Percentiles rank a stretch among this genome's conserved stretches.
Evolutionary conservation across 2,888 invertebrate species (phyloP).

Genomic region (Scaeva pyrastri): DNA sequence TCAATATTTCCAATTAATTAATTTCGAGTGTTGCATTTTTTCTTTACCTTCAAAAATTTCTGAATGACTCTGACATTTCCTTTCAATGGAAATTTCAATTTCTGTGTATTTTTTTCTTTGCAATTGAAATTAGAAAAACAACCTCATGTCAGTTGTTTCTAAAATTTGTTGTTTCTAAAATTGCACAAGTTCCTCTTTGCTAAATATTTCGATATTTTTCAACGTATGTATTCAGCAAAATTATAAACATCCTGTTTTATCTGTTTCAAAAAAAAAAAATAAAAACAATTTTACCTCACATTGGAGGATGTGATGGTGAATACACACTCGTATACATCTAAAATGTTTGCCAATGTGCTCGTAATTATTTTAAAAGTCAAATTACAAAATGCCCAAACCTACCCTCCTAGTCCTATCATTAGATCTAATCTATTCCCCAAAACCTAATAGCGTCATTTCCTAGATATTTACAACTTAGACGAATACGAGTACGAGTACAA

Average conservation of each 20-base stretch:
- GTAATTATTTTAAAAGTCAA: constrained; percentile 44
- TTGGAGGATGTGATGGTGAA: neutral
- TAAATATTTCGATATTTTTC: neutral
- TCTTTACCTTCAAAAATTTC: too few relatives aligned
- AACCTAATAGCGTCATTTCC: constrained; percentile 49
- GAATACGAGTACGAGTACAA: too few relatives aligned
- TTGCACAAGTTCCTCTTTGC: neutral
- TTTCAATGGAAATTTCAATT: neutral
- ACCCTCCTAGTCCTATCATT: neutral
- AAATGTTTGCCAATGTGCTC: constrained; percentile 39
- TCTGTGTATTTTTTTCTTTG: neutral
- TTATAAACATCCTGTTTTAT: constrained; percentile 10
- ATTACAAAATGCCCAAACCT: constrained; percentile 19
- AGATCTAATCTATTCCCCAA: neutral
- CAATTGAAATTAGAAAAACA: neutral
- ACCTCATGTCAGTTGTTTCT: neutral
- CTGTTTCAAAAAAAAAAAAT: constrained; percentile 10
- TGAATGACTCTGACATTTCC: too few relatives aligned
- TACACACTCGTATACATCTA: neutral
- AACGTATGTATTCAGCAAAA: constrained; percentile 3
- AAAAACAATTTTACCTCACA: neutral
- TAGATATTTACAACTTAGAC: constrained; percentile 9
- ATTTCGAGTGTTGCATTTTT: too few relatives aligned
- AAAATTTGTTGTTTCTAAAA: neutral
- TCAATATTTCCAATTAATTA: too few relatives aligned